phyloP scores from a whole-genome alignment of 2,888 invertebrate species.

The Acleris holmiana region DNA sequence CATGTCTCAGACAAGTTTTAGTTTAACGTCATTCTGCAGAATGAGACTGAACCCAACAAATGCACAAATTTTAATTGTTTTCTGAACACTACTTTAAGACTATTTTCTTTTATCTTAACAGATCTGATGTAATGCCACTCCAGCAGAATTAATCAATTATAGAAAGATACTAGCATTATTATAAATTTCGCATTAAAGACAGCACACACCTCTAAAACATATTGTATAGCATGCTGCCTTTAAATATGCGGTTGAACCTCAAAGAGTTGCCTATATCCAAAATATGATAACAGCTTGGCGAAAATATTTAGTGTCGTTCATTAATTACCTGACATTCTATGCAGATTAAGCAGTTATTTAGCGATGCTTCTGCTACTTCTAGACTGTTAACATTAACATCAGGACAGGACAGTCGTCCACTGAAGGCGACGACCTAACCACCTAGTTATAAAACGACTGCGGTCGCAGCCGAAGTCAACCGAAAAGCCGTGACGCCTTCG shows the following conservation, averaged over 20 bases:
- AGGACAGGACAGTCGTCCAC: no score
- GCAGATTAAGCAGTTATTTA: neutral
- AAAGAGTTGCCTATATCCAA: neutral
- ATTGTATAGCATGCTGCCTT: slow-evolving; percentile 77
- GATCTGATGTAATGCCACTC: slow-evolving; percentile 77
- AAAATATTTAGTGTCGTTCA: no score
- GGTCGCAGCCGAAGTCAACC: no score
- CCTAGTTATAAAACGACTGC: no score
- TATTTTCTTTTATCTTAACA: slow-evolving; percentile 65
- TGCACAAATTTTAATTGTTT: slow-evolving; percentile 57
- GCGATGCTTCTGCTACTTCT: no score
- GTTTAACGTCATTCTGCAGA: slow-evolving; percentile 55
- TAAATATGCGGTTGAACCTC: slow-evolving; percentile 58
- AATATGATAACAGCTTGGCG: neutral
- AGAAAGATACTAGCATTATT: slow-evolving; percentile 70
- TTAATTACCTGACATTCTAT: neutral
- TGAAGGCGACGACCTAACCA: no score
- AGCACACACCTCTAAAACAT: slow-evolving; percentile 80
- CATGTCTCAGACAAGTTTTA: slow-evolving; percentile 48
- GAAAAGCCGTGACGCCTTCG: no score
- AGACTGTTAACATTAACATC: no score
- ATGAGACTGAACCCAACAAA: slow-evolving; percentile 54
- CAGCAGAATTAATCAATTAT: slow-evolving; percentile 48
- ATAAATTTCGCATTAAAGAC: slow-evolving; percentile 70
- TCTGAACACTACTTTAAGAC: slow-evolving; percentile 64